Base-by-base conservation (phyloP, 1,140 invertebrate genomes). In the Varroa destructor region DNA sequence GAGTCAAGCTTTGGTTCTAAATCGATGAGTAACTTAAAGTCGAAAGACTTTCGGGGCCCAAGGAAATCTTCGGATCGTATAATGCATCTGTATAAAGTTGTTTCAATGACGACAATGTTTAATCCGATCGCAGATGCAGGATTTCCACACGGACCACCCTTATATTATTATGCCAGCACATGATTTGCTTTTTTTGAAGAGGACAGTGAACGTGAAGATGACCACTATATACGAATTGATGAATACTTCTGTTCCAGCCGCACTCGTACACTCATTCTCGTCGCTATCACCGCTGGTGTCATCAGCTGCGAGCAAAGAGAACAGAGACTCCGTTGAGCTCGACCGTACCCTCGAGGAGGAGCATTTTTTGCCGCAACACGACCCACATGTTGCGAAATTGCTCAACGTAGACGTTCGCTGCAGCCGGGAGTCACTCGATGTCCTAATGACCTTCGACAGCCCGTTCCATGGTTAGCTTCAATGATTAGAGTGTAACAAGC, bases 341-440 rank as follows among this genome's bases (percentile, higher is more conserved):
- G 61, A 67, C 40, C 14, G 61, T 5, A 67, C 61, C 12, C 12
- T 67, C 12, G 61, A 67, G 61, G 61, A 67, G 61, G 61, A 67
- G 37, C 61, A 43, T 8, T 67, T 67, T 8, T 37, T 67, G 61
- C 61, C 61, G 12, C 40, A 67, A 37, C 61, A 67, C 14, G 61
- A 67, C 36, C 36, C 46, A 4, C 40, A 40, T 3, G 12, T 67
- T 4, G 40, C 61, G 10, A 67, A 67, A 37, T 46, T 67, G 61
- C 61, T 67, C 14, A 67, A 67, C 40, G 61, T 67, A 5, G 61
- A 67, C 61, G 61, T 67, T 1, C 61, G 61, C 37, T 67, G 61
- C 37, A 67, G 46, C 46, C 61, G 61, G 2, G 46, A 67, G 40
- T 67, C 61, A 2, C 61, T 67, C 61, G 61, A 67, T 8, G 61